phyloP scores from a whole-genome alignment of 2,797 vertebrate species.

The Anguilla pacifica region DNA sequence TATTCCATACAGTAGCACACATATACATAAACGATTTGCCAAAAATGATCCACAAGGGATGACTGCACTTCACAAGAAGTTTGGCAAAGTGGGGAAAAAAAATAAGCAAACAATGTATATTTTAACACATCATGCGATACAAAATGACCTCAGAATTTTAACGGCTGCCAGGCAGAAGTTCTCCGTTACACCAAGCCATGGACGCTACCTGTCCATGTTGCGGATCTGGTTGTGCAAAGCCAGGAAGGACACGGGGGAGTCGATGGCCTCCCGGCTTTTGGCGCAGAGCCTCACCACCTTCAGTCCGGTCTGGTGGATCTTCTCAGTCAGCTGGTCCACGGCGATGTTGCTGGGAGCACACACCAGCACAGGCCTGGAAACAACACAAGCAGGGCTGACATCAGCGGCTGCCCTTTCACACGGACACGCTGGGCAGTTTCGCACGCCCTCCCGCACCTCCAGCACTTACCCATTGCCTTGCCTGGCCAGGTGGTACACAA shows the following conservation, averaged over 20 bases:
- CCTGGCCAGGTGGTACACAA: slow-evolving; percentile 95
- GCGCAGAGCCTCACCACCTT: slow-evolving; percentile 96
- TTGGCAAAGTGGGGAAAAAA: background rate
- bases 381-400: background rate
- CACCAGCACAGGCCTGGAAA: slow-evolving; percentile 88
- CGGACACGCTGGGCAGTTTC: slow-evolving; percentile 35
- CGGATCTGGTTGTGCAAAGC: slow-evolving; percentile 98
- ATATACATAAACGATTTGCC: background rate
- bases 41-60: background rate
- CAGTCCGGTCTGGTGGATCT: slow-evolving; percentile 96
- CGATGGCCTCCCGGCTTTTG: slow-evolving; percentile 96
- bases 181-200: background rate
- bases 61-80: background rate
- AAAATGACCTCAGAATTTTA: background rate
- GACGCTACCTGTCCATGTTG: slow-evolving; percentile 94
- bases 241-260: slow-evolving; percentile 95
- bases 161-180: background rate
- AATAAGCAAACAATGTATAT: too few relatives aligned
- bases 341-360: slow-evolving; percentile 98
- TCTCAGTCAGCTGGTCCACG: slow-evolving; percentile 96
- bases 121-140: background rate
- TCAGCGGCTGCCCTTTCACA: background rate
- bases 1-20: background rate
- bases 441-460: too few relatives aligned
- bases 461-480: slow-evolving; percentile 92